Evolutionary conservation across 2,888 invertebrate genomes (phyloP).

Genomic region (Polia nebulosa): DNA sequence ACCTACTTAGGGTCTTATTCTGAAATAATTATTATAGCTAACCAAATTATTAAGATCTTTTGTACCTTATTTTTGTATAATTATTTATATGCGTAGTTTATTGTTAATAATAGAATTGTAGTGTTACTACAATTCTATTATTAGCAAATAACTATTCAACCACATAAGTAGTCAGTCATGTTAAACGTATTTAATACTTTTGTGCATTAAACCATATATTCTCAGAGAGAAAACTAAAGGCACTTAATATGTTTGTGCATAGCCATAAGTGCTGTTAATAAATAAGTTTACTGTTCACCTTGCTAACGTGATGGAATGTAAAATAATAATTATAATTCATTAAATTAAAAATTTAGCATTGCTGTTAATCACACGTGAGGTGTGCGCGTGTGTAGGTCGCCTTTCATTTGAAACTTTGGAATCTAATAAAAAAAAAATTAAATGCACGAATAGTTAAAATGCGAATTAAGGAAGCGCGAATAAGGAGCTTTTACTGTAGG

Average conservation of each 20-base stretch:
- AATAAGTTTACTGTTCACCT: conserved; percentile 24
- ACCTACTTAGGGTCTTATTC: conserved; percentile 14
- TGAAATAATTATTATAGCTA: conserved; percentile 14
- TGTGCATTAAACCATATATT: conserved; percentile 17
- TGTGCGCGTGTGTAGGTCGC: conserved; percentile 3
- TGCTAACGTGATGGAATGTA: conserved; percentile 14
- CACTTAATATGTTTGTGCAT: conserved; percentile 25
- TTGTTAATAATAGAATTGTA: neutral
- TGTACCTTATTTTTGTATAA: conserved; percentile 3
- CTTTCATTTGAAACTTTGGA: conserved; percentile 10
- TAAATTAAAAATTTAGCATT: conserved; percentile 4
- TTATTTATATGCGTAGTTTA: conserved; percentile 13
- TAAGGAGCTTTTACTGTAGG: conserved; percentile 7
- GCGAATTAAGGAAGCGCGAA: conserved; percentile 5
- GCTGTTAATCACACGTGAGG: neutral
- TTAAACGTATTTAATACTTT: conserved; percentile 27
- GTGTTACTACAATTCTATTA: conserved; percentile 4
- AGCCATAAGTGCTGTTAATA: conserved; percentile 24
- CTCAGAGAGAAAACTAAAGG: conserved; percentile 22
- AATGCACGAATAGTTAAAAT: neutral
- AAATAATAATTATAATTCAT: conserved; percentile 5
- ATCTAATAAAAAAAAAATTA: neutral
- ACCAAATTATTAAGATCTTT: conserved; percentile 9
- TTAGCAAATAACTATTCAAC: conserved; percentile 14
- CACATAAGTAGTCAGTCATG: conserved; percentile 28